These are phyloP conservation scores for Ophion slaviceki DNA, from an alignment of 2,888 invertebrate species.

Conservation along the genomic window DNA sequence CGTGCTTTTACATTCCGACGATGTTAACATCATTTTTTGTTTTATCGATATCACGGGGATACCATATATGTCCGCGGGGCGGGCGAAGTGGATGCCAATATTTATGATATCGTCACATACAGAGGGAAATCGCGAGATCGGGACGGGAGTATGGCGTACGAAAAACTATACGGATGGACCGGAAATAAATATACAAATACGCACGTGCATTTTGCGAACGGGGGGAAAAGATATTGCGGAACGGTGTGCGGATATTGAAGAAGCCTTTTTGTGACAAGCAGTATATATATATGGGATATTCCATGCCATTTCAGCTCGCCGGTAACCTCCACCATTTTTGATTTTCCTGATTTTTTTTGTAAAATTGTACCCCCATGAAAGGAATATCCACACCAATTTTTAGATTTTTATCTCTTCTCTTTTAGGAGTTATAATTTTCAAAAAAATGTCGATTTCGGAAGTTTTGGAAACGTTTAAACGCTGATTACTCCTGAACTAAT, in stretches of 20 bases:
- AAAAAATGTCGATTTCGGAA: no score
- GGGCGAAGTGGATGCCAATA: neutral
- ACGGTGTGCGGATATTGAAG: slow-evolving; percentile 54
- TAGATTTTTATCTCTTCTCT: no score
- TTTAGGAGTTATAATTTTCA: no score
- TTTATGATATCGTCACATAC: neutral
- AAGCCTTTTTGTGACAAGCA: slow-evolving; percentile 49
- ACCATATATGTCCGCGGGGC: neutral
- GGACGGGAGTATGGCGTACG: neutral
- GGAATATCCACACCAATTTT: no score
- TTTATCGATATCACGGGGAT: slow-evolving; percentile 2
- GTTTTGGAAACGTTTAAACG: no score
- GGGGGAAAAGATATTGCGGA: slow-evolving; percentile 41
- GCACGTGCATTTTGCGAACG: slow-evolving; percentile 17
- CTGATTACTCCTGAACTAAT: no score
- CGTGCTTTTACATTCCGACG: neutral
- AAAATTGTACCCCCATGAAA: no score
- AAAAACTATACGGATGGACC: slow-evolving; percentile 49
- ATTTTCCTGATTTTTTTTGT: no score
- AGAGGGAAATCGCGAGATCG: neutral
- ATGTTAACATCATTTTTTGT: neutral
- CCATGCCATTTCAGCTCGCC: no score
- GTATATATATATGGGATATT: no score
- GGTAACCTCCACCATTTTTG: no score
- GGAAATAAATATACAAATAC: slow-evolving; percentile 56